Evolutionary conservation across 35 echinoderm and acorn worm genomes (phyloP).

Genomic region (Apostichopus japonicus): DNA sequence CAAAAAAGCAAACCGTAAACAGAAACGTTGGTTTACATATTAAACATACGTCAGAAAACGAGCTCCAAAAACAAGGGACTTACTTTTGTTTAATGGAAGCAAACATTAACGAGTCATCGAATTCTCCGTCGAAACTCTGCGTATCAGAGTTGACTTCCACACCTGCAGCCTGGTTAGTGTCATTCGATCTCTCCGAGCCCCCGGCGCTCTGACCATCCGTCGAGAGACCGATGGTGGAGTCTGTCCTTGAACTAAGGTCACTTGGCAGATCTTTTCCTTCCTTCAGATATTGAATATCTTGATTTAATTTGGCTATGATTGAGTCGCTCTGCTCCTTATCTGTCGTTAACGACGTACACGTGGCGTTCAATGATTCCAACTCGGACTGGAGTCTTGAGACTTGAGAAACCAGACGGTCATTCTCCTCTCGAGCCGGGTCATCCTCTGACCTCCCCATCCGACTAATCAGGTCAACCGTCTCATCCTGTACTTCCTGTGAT

Average conservation of each 20-base stretch:
- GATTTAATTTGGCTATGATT: slow-evolving; percentile 75
- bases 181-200: not conserved
- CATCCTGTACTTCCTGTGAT: slow-evolving; percentile 53
- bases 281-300: slow-evolving; percentile 60
- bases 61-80: not conserved
- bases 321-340: slow-evolving; percentile 81
- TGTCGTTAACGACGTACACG: slow-evolving; percentile 58
- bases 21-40: too few relatives aligned
- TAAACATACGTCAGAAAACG: not conserved
- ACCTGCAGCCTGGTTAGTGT: slow-evolving; percentile 3
- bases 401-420: slow-evolving; percentile 63
- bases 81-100: slow-evolving; percentile 86
- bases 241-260: slow-evolving; percentile 34
- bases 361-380: slow-evolving; percentile 60
- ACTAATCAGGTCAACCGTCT: slow-evolving; percentile 72
- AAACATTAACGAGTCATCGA: slow-evolving; percentile 97
- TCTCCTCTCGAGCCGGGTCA: slow-evolving; percentile 71
- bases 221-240: slow-evolving; percentile 8
- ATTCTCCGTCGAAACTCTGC: slow-evolving; percentile 97
- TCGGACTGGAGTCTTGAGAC: slow-evolving; percentile 68
- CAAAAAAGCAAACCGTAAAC: too few relatives aligned
- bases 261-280: slow-evolving; percentile 20
- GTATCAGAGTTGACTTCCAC: slow-evolving; percentile 74
- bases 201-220: slow-evolving; percentile 3
- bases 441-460: slow-evolving; percentile 75